Base-by-base conservation (phyloP, 2,888 invertebrate species). In the Spatulosminthurus flaviceps region DNA sequence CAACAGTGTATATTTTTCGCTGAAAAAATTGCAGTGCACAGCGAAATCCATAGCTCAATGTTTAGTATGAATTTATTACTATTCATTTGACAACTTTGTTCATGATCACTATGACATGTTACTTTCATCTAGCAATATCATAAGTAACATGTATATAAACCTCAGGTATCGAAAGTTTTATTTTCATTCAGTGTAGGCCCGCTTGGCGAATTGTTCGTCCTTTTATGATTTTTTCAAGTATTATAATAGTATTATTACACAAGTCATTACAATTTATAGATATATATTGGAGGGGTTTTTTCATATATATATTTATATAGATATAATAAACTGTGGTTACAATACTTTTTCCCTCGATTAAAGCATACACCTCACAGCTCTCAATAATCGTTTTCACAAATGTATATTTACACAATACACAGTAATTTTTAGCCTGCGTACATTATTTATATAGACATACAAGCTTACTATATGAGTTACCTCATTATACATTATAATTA, bases 141-240 rank as follows among this genome's bases (percentile, higher is more conserved):
- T 73, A 70, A 21, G 70, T 70, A 70, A 70, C 70, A 41, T 70
- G 70, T 70, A 67, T 41, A 64, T 64, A 64, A 64, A 70, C 74
- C n/a, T 75, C 75, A 75, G 75, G 75, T 75, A 75, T 75, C 75
- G 75, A 75, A 21, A 70, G 70, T 70, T 70, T 70, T 21, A 29
- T 34, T 34, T 75, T 64, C n/a, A 28, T 64, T 64, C 43, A 43
- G 29, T 73, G 73, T 73, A 73, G 73, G 73, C 73, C 73, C 60
- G 73, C 73, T 73, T 28, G 73, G 73, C 73, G 60, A 73, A 73
- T 73, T 28, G 73, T 41, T 70, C 70, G 70, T 70, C 41, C 19
- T 70, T 19, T 60, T 61, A 73, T 60, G 43, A 13, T 28, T 73
- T n/a, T 73, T 51, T 5, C 42, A 72, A 60, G n/a, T 73, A 73